phyloP scores from a whole-genome alignment of 2,888 invertebrate species.

The Clostera curtula region DNA sequence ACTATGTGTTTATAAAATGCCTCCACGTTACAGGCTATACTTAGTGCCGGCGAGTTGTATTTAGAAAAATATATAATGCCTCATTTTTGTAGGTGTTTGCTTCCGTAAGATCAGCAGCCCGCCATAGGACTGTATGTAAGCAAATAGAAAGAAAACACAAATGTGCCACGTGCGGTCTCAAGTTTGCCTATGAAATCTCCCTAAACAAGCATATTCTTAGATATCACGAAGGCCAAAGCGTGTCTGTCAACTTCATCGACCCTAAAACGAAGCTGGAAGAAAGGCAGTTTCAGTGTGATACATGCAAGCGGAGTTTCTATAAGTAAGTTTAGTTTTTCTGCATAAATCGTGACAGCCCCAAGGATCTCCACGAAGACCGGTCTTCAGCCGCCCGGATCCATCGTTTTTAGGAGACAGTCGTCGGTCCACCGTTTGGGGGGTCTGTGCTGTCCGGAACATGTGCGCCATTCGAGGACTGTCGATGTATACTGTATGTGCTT shows the following conservation, averaged over 20 bases:
- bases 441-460: no score
- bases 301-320: constrained; percentile 78
- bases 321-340: constrained; percentile 37
- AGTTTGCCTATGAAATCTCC: constrained; percentile 61
- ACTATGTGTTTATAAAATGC: no score
- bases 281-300: constrained; percentile 70
- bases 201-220: constrained; percentile 64
- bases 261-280: constrained; percentile 35
- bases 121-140: constrained; percentile 59
- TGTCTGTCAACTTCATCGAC: constrained; percentile 55
- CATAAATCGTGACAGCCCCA: no score
- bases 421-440: no score
- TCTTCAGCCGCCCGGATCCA: no score
- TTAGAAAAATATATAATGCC: background rate
- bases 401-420: no score
- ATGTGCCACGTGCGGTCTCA: constrained; percentile 54
- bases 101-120: constrained; percentile 61
- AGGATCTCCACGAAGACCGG: no score
- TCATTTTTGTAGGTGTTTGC: constrained; percentile 47
- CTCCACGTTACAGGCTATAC: no score
- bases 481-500: no score
- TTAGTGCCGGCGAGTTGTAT: background rate
- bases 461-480: no score
- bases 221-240: constrained; percentile 57
- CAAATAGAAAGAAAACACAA: constrained; percentile 48